Conservation (phyloP, 2,888 invertebrate species). For the Agrotis segetum region DNA sequence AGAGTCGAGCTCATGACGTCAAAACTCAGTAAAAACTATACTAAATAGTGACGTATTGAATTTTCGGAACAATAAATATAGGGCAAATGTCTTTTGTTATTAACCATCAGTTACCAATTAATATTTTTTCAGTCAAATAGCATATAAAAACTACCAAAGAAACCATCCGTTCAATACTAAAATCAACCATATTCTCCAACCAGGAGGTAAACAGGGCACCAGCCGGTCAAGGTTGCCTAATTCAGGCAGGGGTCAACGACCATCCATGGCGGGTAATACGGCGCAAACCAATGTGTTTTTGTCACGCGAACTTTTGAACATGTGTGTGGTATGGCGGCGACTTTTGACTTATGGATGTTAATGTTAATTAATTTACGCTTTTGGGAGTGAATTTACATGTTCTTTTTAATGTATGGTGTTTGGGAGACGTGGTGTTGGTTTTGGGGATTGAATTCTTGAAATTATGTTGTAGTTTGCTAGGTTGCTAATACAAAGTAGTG, state of each 20-base stretch:
- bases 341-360: conserved; percentile 51
- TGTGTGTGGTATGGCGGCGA: conserved; percentile 67
- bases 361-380: conserved; percentile 52
- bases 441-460: conserved; percentile 5
- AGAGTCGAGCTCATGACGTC: too few species aligned
- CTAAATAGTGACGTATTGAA: too few species aligned
- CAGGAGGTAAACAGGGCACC: conserved; percentile 71
- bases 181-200: conserved; percentile 10
- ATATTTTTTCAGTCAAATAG: too few species aligned
- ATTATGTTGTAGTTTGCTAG: conserved; percentile 1
- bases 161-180: conserved; percentile 7
- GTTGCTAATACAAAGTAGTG: too few species aligned
- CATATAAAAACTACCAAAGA: background rate
- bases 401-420: conserved; percentile 35
- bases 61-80: too few species aligned
- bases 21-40: too few species aligned
- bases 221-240: conserved; percentile 86
- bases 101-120: too few species aligned
- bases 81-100: too few species aligned
- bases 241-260: conserved; percentile 80
- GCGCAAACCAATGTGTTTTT: conserved; percentile 71
- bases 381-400: conserved; percentile 49
- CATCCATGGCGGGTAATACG: conserved; percentile 68
- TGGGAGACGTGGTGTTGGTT: background rate
- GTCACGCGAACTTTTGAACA: conserved; percentile 79